phyloP scores from a whole-genome alignment of 2,113 vertebrate genomes.

The Mormoops blainvillei region DNA sequence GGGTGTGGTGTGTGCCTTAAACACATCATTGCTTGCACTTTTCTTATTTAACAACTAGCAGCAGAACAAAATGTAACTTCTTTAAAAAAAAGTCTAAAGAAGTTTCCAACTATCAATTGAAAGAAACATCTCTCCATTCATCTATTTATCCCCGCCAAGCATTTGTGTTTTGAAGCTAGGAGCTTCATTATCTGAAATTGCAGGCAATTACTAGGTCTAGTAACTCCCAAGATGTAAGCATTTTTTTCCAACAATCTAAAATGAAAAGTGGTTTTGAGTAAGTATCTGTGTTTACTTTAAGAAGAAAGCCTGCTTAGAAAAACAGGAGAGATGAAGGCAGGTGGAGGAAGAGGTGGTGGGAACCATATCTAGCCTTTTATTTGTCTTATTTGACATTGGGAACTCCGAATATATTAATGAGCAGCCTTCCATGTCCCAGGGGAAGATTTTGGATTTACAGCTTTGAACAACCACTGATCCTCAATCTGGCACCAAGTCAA shows the following conservation, averaged over 20 bases:
- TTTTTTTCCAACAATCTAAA: slow-evolving; percentile 52
- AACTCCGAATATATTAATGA: slow-evolving; percentile 66
- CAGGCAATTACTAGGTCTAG: slow-evolving; percentile 71
- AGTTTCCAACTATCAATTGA: slow-evolving; percentile 48
- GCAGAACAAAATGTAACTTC: slow-evolving; percentile 36
- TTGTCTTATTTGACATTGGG: slow-evolving; percentile 67
- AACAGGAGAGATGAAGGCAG: not conserved
- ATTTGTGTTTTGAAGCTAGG: slow-evolving; percentile 59
- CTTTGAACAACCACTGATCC: slow-evolving; percentile 70
- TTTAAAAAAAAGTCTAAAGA: slow-evolving; percentile 47
- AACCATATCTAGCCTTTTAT: slow-evolving; percentile 55
- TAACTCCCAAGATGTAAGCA: slow-evolving; percentile 62
- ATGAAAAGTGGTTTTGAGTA: slow-evolving; percentile 53
- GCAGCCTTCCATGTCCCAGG: slow-evolving; percentile 45
- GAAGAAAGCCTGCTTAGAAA: not conserved
- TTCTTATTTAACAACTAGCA: slow-evolving; percentile 49
- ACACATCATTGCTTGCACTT: not conserved
- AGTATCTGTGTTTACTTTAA: not conserved
- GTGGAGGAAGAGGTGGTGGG: not conserved
- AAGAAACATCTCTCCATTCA: slow-evolving; percentile 62
- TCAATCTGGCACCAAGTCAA: slow-evolving; percentile 82
- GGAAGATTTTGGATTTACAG: slow-evolving; percentile 68
- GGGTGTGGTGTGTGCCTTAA: slow-evolving; percentile 26
- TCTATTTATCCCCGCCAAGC: slow-evolving; percentile 63
- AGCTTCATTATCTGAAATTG: slow-evolving; percentile 69